These are phyloP conservation scores for Falco concolor DNA, from an alignment of 2,797 vertebrate genomes.

Conservation along the genomic window DNA sequence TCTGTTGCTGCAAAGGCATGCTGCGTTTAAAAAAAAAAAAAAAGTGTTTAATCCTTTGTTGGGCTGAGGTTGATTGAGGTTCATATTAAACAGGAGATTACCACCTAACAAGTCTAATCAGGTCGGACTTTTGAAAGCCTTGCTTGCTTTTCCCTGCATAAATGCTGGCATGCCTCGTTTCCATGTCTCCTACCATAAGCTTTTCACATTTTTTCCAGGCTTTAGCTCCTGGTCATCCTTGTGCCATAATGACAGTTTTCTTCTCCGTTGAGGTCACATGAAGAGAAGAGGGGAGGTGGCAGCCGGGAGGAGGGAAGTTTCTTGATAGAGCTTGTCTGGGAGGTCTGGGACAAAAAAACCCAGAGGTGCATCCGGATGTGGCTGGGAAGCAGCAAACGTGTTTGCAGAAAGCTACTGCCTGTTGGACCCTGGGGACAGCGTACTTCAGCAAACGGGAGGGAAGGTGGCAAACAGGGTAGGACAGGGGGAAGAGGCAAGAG, in stretches of 20 bases:
- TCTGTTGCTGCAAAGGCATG: conserved; percentile 36
- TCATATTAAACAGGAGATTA: conserved; percentile 43
- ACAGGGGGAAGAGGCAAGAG: neutral
- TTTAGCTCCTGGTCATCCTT: neutral
- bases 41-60: conserved; percentile 27
- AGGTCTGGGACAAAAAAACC: neutral
- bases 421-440: neutral
- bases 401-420: neutral
- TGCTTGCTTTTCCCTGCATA: conserved; percentile 52
- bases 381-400: neutral
- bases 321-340: neutral
- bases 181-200: neutral
- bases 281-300: neutral
- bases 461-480: neutral
- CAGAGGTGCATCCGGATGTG: neutral
- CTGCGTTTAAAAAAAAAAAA: neutral
- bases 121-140: conserved; percentile 56
- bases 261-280: neutral
- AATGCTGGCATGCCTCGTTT: conserved; percentile 40
- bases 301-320: neutral
- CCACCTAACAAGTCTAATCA: conserved; percentile 50
- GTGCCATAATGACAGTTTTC: neutral
- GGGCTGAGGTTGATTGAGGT: conserved; percentile 33
- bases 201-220: conserved; percentile 51
- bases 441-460: neutral